Evolutionary conservation across 1,140 invertebrate species (phyloP).

Genomic region (Zaprionus taronus): DNA sequence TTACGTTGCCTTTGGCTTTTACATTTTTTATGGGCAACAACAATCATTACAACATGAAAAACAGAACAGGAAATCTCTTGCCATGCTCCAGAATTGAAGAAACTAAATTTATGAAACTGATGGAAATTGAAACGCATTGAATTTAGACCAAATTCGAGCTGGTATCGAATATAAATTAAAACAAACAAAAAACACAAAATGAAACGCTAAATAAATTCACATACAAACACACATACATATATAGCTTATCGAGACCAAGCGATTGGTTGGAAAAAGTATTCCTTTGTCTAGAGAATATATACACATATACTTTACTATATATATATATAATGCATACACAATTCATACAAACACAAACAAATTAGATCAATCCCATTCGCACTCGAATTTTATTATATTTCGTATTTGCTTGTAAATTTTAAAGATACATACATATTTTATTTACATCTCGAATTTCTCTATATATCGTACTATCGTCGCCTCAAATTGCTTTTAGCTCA

Average conservation of each 20-base stretch:
- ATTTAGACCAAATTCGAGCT: conserved; percentile 82
- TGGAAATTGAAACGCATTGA: conserved; percentile 72
- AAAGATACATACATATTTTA: conserved; percentile 16
- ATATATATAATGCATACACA: conserved; percentile 4
- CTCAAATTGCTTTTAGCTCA: conserved; percentile 10
- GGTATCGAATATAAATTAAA: conserved; percentile 76
- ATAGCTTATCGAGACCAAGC: conserved; percentile 25
- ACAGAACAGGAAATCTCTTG: conserved; percentile 80
- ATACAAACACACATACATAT: conserved; percentile 7
- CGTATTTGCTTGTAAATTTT: conserved; percentile 9
- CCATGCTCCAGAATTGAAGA: conserved; percentile 69
- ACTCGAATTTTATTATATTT: conserved; percentile 60
- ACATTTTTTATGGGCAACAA: neutral
- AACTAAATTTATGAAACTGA: conserved; percentile 68
- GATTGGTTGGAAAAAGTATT: conserved; percentile 30
- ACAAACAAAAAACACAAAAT: neutral
- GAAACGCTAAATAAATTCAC: conserved; percentile 21
- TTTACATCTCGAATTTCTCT: conserved; percentile 38
- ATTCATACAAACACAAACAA: neutral
- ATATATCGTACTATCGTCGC: neutral
- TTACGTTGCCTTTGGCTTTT: conserved; percentile 1
- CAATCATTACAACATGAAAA: conserved; percentile 31
- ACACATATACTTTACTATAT: neutral
- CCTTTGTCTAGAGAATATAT: neutral
- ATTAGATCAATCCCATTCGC: conserved; percentile 26